A percentile compares a stretch with the other conserved stretches of the same genome.
These are phyloP conservation scores for Philaethria dido DNA, from an alignment of 2,888 invertebrate species.

Conservation along the genomic window DNA sequence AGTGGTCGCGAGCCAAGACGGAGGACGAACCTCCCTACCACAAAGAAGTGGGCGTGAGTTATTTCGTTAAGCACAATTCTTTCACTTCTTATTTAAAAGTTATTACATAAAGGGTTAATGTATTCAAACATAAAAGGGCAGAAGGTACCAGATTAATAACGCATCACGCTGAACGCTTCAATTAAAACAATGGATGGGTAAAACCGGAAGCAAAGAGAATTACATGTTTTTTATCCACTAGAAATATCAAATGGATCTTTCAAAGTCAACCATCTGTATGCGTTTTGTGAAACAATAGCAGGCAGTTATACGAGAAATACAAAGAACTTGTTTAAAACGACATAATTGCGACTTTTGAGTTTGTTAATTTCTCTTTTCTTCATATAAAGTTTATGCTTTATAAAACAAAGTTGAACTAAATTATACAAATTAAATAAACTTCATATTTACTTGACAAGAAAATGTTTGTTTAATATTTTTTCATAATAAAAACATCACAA, in stretches of 20 bases:
- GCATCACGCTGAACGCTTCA: slow-evolving; percentile 19
- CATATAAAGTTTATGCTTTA: neutral
- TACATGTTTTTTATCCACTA: slow-evolving; percentile 21
- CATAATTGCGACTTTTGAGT: neutral
- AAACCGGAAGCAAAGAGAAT: slow-evolving; percentile 32
- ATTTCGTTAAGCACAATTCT: no score
- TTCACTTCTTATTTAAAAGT: no score
- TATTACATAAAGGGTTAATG: neutral
- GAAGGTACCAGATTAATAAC: slow-evolving; percentile 1
- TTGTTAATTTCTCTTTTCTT: neutral
- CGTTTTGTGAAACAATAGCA: slow-evolving; percentile 33
- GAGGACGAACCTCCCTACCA: no score
- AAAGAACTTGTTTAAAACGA: neutral
- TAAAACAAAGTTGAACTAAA: neutral
- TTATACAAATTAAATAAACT: no score
- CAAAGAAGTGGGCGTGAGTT: no score
- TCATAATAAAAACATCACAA: no score
- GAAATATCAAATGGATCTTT: slow-evolving; percentile 34
- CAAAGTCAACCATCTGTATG: slow-evolving; percentile 31
- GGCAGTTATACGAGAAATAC: slow-evolving; percentile 7
- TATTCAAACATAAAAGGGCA: slow-evolving; percentile 11
- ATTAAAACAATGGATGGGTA: slow-evolving; percentile 25
- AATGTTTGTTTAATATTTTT: no score
- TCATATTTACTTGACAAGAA: no score
- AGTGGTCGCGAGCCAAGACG: no score